Evolutionary conservation across 1,140 invertebrate species (phyloP).

Genomic region (Brachionus plicatilis): DNA sequence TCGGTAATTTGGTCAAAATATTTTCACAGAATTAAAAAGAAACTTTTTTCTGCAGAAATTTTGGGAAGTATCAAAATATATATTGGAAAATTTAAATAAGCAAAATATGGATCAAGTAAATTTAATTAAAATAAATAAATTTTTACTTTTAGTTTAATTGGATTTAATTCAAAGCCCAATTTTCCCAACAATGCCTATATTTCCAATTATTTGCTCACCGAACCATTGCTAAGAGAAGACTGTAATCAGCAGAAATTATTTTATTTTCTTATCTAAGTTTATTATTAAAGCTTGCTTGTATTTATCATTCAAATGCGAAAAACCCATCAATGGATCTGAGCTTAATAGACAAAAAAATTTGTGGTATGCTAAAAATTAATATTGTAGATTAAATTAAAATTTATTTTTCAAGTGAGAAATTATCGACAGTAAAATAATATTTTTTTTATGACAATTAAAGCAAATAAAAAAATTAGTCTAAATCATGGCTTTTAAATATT

Average conservation of each 20-base stretch:
- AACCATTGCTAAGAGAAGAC: neutral
- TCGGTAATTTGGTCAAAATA: neutral
- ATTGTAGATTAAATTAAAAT: neutral
- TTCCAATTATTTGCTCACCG: neutral
- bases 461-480: no score
- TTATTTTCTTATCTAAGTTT: no score
- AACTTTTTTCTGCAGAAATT: neutral
- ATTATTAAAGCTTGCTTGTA: neutral
- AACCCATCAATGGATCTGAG: neutral
- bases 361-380: neutral
- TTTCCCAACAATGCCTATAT: neutral
- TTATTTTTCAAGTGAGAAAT: neutral
- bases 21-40: neutral
- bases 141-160: neutral
- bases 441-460: no score
- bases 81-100: slow-evolving; percentile 7
- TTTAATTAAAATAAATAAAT: neutral
- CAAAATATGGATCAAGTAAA: neutral
- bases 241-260: neutral
- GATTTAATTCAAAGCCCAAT: neutral
- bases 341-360: neutral
- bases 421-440: neutral
- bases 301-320: neutral
- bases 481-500: no score
- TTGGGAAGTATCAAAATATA: slow-evolving; percentile 17